Base-by-base conservation (phyloP, 1,140 invertebrate genomes). In the Saxidomus purpurata region DNA sequence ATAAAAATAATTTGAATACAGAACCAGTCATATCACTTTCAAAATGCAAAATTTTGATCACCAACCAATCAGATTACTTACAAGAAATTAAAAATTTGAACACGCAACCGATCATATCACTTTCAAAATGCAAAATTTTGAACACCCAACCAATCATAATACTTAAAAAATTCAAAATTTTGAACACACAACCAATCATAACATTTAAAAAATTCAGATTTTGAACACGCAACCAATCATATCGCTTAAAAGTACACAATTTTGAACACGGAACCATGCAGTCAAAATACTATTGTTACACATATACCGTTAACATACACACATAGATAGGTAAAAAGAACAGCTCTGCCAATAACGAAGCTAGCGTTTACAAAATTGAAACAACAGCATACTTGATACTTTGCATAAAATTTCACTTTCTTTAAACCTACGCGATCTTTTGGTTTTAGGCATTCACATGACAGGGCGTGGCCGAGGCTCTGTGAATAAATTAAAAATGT, bases 321-420 rank as follows among this genome's bases (percentile, higher is more conserved):
- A 79, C 49, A 79, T 34, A 79, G 47, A 79, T 79, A 79, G 47
- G 34, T 49, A 52, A 79, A 79, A 55, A 79, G 47, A 55, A 28
- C 36, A 55, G 40, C 76, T 79, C 31, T 79, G 76, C 49, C 76
- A 25, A 55, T 59, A 79, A 79, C 49, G 36, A 84, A 84, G 82
- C 82, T 71, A 84, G 82, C 86, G 34, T 34, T 63, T 88, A 88
- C 86, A 88, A 88, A 79, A 85, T 47, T 31, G 17, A 88, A 43
- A 88, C 76, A 88, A 80, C 74, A 80, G 59, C 76, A 59, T 52
- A 88, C 76, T 80, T 88, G 67, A 81, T 81, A 69, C 52, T 81
- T 80, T 36, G 86, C 59, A 38, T 49, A 88, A 63, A 63, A 81
- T 49, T 81, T 88, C 86, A 88, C 86, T 31, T 80, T 67, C 52